Base-by-base conservation (phyloP, 2,888 invertebrate genomes). In the Scelioninae gen. 1 region DNA sequence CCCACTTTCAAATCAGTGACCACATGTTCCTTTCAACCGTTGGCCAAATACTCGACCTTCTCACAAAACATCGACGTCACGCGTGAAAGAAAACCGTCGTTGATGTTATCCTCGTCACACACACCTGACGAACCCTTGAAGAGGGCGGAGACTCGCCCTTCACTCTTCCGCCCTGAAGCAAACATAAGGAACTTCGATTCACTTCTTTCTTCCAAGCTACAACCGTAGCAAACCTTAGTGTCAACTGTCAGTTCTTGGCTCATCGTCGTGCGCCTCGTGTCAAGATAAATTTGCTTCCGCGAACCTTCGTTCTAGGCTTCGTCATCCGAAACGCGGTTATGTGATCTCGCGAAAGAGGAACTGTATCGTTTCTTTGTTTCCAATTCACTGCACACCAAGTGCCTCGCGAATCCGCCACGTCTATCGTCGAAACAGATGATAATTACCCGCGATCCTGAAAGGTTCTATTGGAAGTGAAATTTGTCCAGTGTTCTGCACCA, bases 141-240 rank as follows among this genome's bases (percentile, higher is more conserved):
- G 78, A 69, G 69, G 77, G 79, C 83, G 82, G 81, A 78, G 86
- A 85, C 89, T 88, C 87, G 86, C 88, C 89, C 88, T 87, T 84
- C 82, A 83, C 84, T 86, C 84, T 78, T 79, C 81, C 77, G 80
- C 84, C 87, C 87, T 86, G 83, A 85, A 85, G 85, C 87, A 86
- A 86, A 58, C 84, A 78, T 47, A 75, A 86, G 85, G 75, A 85
- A 87, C 87, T 85, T 85, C 85, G 85, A 83, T 86, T 79, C 79
- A 74, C 84, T 74, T 88, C 86, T 88, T 85, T 88, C 87, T 86
- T 85, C 72, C 85, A 82, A 86, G 83, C 82, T 82, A 76, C 74
- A 55, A 34, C 78, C 83, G 85, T 84, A 80, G 84, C 62, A 76
- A 83, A 85, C 86, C 86, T 88, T 84, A 82, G 83, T 78, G 76